Base-by-base conservation (phyloP, 2,797 vertebrate species). In the Coreius guichenoti region DNA sequence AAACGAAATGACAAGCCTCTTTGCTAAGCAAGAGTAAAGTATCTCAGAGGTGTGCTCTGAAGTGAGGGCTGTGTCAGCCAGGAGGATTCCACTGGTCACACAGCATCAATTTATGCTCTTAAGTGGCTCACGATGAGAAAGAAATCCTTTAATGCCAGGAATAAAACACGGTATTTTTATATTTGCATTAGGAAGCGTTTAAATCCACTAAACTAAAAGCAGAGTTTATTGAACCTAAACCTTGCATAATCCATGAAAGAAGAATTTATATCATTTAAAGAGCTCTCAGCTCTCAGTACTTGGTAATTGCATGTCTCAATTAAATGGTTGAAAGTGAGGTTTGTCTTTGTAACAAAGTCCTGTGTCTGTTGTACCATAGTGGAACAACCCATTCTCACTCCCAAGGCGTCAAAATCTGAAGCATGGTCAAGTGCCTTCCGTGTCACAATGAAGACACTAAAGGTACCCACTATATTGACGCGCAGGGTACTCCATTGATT, bases 101-200 rank as follows among this genome's bases (percentile, higher is more conserved):
- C 45, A 36, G 58, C 36, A 29, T 87, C 81, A 74, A 31, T 87
- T 87, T 65, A 80, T 73, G 68, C 67, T 87, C 85, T 83, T 81
- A 81, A 86, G 80, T 83, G 76, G 54, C 84, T 80, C 45, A 43
- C 31, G 49, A 26, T 84, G 43, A 36, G 77, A 80, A 83, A 70
- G 80, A 85, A 88, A 88, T 88, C 87, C 87, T 84, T 86, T 88
- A 88, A 88, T 88, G 45, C 87, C 36, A 31, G 80, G 58, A 82
- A 86, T 88, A 86, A 83, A 82, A 86, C 87, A 85, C 31, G 9
- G 73, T 67, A 68, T 84, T 87, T 83, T 76, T 33, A 68, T n/a
- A 80, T 87, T 87, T 84, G 81, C 69, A 79, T 83, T 68, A 74
- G 29, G 31, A 85, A 77, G 39, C 58, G 11, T 70, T 79, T 63